Base-by-base conservation (phyloP, 2,797 vertebrate species). In the Sus cebifrons region DNA sequence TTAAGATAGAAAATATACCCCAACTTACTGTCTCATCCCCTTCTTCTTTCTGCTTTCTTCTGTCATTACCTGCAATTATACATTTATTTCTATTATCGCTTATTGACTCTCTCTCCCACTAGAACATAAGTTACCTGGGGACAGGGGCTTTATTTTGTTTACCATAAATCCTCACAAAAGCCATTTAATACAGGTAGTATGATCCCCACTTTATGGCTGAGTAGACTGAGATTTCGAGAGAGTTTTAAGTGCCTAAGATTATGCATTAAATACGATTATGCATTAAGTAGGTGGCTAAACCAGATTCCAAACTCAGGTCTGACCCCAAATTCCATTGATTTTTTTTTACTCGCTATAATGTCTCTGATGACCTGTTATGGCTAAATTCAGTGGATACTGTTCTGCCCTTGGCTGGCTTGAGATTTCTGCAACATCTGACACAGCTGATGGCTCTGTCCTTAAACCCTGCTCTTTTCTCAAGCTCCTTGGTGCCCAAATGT, bases 221-320 rank as follows among this genome's bases (percentile, higher is more conserved):
- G 58, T 62, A 32, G 60, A 73, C 78, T 82, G 49, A 84, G 21
- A 74, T 62, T 92, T 25, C 29, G 25, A 73, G 20, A 67, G 18
- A 5, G 54, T 23, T 94, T 20, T 73, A 89, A 88, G 29, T 88
- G n/a, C 68, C 67, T n/a, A 49, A 44, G 64, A 1, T 75, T 67
- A 71, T 77, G 4, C 18, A 29, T 54, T 81, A 93, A 81, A 21
- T 77, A 60, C 44, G 64, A 1, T 75, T 67, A 71, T 77, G 4
- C 18, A 29, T 54, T 81, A 93, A 81, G 27, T 77, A 60, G 44
- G 29, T 88, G 29, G 32, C 60, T 93, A 70, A 91, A 56, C 74
- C 6, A 4, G 58, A 75, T 91, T 85, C 23, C 7, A 85, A 81
- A 85, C 52, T 85, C 54, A 64, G 62, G 29, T 75, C 44, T 85